Conservation (phyloP, 2,797 vertebrate species). For the Phoxinus dragarum region DNA sequence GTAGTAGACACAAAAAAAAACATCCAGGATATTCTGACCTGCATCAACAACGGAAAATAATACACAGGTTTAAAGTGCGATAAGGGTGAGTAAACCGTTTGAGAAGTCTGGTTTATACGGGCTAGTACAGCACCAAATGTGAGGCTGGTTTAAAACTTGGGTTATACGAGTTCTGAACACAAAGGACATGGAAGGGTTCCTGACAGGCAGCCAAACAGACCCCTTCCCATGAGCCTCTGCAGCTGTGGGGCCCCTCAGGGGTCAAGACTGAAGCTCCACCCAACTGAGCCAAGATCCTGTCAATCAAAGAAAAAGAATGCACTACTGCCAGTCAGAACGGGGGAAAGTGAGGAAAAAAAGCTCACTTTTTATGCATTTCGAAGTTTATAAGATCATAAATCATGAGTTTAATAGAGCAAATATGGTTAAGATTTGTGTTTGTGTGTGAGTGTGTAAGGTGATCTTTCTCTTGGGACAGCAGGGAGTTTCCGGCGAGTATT, state of each 20-base stretch:
- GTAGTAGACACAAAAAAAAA: no score
- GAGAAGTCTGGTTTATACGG: neutral
- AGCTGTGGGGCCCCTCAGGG: constrained; percentile 38
- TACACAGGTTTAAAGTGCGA: neutral
- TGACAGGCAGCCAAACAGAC: constrained; percentile 38
- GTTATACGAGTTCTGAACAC: constrained; percentile 20
- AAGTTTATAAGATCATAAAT: neutral
- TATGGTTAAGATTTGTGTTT: neutral
- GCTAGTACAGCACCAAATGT: neutral
- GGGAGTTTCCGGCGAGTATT: constrained; percentile 65
- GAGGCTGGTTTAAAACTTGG: neutral
- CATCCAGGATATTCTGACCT: neutral
- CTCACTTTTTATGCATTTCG: neutral
- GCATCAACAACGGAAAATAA: neutral
- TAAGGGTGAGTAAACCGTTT: neutral
- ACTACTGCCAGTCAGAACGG: neutral
- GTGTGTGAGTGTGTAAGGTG: constrained; percentile 29
- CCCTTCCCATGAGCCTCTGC: constrained; percentile 45
- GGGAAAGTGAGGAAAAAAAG: neutral
- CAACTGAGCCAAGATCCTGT: constrained; percentile 41
- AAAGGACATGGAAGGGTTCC: constrained; percentile 32
- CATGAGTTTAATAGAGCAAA: constrained; percentile 3
- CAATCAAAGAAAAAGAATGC: constrained; percentile 16
- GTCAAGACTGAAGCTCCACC: constrained; percentile 25
- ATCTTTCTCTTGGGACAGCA: constrained; percentile 44